Evolutionary conservation across 2,113 vertebrate species (phyloP).

Genomic region (Lepisosteus osseus): DNA sequence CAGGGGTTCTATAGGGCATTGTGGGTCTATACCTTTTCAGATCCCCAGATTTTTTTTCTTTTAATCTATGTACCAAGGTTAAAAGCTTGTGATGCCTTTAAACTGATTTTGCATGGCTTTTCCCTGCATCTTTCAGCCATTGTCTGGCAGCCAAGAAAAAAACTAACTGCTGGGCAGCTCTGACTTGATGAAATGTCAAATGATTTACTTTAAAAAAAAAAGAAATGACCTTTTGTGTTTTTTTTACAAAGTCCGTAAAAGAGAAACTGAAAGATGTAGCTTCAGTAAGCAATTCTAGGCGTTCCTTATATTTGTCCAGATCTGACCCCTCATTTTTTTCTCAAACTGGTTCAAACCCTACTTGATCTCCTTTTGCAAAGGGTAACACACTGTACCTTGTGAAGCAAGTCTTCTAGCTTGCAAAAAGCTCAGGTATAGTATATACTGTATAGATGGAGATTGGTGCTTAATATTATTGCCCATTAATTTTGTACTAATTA

Average conservation of each 20-base stretch:
- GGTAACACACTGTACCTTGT: too few relatives aligned
- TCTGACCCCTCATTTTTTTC: neutral
- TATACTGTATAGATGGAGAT: too few relatives aligned
- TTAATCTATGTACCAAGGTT: slow-evolving; percentile 18
- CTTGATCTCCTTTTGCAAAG: too few relatives aligned
- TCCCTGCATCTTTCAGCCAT: slow-evolving; percentile 20
- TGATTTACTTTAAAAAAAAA: slow-evolving; percentile 18
- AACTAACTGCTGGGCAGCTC: slow-evolving; percentile 11
- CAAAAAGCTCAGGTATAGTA: too few relatives aligned
- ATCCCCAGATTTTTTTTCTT: slow-evolving; percentile 9
- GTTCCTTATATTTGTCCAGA: neutral
- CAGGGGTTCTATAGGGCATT: slow-evolving; percentile 12
- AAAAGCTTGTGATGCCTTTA: slow-evolving; percentile 20
- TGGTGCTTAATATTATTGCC: too few relatives aligned
- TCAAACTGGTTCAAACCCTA: too few relatives aligned
- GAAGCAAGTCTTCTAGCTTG: too few relatives aligned
- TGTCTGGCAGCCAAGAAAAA: slow-evolving; percentile 15
- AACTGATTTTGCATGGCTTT: slow-evolving; percentile 17
- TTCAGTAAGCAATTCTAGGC: neutral
- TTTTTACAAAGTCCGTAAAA: slow-evolving; percentile 4
- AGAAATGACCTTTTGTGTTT: slow-evolving; percentile 27
- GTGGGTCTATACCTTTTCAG: slow-evolving; percentile 10
- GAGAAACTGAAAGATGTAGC: slow-evolving; percentile 7
- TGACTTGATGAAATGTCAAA: slow-evolving; percentile 31
- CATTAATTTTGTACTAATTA: too few relatives aligned